Percentiles rank a stretch among this genome's conserved stretches.
phyloP scores from a whole-genome alignment of 2,888 invertebrate species.

The Nomada lathburiana region DNA sequence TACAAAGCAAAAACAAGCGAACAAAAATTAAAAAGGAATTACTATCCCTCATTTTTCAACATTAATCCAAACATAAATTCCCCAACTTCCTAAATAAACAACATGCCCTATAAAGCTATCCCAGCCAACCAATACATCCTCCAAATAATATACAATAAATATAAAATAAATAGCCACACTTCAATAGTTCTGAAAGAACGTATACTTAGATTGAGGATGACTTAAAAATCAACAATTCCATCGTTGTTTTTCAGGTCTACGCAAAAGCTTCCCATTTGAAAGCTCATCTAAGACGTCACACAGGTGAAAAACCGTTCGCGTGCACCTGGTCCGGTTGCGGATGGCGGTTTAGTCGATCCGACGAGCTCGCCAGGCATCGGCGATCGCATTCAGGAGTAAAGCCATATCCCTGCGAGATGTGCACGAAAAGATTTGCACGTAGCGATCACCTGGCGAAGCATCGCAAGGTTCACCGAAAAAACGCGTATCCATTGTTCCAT shows the following conservation, averaged over 20 bases:
- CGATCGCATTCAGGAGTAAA: conserved; percentile 98
- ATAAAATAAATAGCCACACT: no score
- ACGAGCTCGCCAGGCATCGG: conserved; percentile 96
- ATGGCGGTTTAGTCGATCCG: conserved; percentile 97
- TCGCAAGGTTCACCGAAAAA: conserved; percentile 92
- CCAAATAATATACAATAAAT: no score
- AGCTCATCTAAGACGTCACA: conserved; percentile 94
- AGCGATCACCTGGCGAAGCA: conserved; percentile 98
- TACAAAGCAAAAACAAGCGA: no score
- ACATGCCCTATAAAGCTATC: no score
- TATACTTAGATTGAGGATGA: no score
- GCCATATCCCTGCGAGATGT: conserved; percentile 95
- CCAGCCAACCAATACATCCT: no score
- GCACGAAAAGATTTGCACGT: conserved; percentile 95
- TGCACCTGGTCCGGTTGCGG: conserved; percentile 93
- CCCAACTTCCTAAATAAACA: no score
- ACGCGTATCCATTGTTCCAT: conserved; percentile 79
- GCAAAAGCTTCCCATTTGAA: conserved; percentile 96
- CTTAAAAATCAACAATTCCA: no score
- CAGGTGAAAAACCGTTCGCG: conserved; percentile 91
- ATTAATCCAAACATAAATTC: no score
- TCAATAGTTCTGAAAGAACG: no score
- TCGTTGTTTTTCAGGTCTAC: conserved; percentile 88
- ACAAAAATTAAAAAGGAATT: no score
- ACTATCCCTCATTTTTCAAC: neutral